Evolutionary conservation across 2,888 invertebrate species (phyloP), one percentile per base, ranked within the genome.

Genomic region (Limnephilus rhombicus): DNA sequence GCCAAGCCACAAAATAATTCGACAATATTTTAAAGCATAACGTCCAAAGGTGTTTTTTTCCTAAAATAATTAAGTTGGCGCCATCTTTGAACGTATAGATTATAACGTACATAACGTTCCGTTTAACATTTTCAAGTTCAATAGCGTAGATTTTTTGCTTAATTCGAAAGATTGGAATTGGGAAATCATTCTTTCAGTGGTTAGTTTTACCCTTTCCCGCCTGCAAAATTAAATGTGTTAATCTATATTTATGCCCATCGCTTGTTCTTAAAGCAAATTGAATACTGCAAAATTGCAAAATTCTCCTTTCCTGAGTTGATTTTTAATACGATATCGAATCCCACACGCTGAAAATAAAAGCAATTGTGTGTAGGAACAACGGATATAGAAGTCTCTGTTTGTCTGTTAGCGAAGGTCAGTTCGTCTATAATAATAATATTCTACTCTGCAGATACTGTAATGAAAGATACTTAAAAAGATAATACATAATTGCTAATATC

Each of bases 361-460:
- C 85, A n/a, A 85, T 41, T 41, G 45, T 85, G 85, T 85, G 85
- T 85, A 41, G 85, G 85, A 85, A 85, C 85, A 41, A 13, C 41
- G 41, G 37, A 11, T 85, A 85, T 34, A 13, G 24, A 85, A 37
- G 37, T 37, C 85, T 85, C 45, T 41, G n/a, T 85, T 24, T 45
- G 15, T 68, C 53, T 85, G 85, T 41, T 41, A n/a, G 45, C 85
- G 85, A 85, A 85, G 85, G 85, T 41, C 85, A 41, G 41, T 85
- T 85, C 85, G n/a, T 41, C 85, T 45, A 12, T 41, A 24, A 85
- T 45, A 41, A n/a, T 85, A 49, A 49, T 15, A 49, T 49, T 49
- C 13, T 49, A 68, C 24, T 68, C 53, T 24, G 18, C 53, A 24
- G 53, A 24, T 68, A 68, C 24, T 68, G 7, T 68, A 68, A 68